Conservation (phyloP, 2,797 vertebrate genomes). For the Lemur catta region DNA sequence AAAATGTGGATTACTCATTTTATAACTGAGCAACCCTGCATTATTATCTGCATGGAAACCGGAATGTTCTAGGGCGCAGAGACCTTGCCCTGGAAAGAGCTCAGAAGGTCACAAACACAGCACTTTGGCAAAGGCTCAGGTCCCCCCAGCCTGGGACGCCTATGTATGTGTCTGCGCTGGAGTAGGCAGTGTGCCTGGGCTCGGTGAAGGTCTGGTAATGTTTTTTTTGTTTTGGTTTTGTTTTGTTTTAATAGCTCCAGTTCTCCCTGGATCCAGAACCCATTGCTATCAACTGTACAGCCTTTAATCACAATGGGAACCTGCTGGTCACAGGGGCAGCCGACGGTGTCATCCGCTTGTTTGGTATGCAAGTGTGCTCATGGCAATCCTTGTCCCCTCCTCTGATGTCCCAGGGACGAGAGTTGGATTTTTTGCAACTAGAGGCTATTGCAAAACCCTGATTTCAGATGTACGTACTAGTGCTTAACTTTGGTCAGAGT, state of each 20-base stretch:
- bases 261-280: constrained; percentile 96
- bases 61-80: not conserved
- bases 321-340: constrained; percentile 96
- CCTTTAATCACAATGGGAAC: constrained; percentile 99
- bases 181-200: not conserved
- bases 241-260: constrained; percentile 87
- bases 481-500: not conserved
- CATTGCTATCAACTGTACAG: constrained; percentile 96
- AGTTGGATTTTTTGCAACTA: not conserved
- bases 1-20: not conserved
- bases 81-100: not conserved
- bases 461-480: not conserved
- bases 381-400: not conserved
- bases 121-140: not conserved
- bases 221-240: not conserved
- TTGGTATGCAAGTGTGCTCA: constrained; percentile 85
- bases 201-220: not conserved
- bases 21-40: too few relatives aligned
- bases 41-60: not conserved
- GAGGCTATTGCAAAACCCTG: not conserved
- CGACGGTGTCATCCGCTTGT: constrained; percentile 94
- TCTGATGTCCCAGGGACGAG: not conserved
- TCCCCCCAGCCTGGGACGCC: not conserved
- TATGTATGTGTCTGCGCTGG: not conserved
- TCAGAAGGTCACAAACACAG: not conserved